Conservation (phyloP, 2,113 vertebrate species). For the Ctenomys sociabilis region DNA sequence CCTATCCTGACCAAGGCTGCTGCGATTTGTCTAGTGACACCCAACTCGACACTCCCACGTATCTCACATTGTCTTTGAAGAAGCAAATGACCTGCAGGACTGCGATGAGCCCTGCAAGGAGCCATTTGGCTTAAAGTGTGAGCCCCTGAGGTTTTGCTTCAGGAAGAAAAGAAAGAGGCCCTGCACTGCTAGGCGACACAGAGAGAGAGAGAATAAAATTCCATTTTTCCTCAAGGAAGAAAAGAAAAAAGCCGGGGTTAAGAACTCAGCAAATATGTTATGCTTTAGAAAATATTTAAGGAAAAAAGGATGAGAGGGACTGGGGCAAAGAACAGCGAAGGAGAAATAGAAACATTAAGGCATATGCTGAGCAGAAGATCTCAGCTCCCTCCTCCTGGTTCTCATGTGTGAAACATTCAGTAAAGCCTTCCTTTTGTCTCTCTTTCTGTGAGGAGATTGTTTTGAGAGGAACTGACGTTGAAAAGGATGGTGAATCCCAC, state of each 20-base stretch:
- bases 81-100: not conserved
- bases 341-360: not conserved
- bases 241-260: not conserved
- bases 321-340: not conserved
- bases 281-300: not conserved
- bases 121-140: not conserved
- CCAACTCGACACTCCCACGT: too few species aligned
- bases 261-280: not conserved
- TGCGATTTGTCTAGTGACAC: not conserved
- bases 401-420: not conserved
- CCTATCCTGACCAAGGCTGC: not conserved
- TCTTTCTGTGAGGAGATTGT: not conserved
- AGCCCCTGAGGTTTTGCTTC: not conserved
- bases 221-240: slow-evolving; percentile 23
- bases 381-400: not conserved
- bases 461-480: not conserved
- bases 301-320: not conserved
- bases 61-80: not conserved
- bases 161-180: not conserved
- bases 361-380: not conserved
- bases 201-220: not conserved
- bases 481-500: not conserved
- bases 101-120: not conserved
- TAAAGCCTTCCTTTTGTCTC: slow-evolving; percentile 38
- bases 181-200: not conserved